Percentiles rank a stretch among this genome's conserved stretches.
Conservation (phyloP, 2,113 vertebrate species). For the Craseonycteris thonglongyai region DNA sequence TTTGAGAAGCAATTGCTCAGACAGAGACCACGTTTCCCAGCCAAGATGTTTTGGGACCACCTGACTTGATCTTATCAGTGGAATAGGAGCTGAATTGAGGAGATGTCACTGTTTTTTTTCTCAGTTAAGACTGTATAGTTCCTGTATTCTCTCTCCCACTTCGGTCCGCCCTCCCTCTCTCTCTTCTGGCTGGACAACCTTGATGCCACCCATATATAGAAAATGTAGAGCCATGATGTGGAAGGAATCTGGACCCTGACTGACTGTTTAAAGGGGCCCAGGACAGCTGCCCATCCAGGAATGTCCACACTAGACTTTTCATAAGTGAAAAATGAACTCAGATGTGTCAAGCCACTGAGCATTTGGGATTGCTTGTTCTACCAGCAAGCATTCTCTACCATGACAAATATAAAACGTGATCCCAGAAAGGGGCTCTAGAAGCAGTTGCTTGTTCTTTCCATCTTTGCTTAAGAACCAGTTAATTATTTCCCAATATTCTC, state of each 20-base stretch:
- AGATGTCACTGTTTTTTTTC: not conserved
- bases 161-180: not conserved
- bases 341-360: not conserved
- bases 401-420: not conserved
- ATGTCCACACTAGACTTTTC: not conserved
- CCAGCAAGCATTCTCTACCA: not conserved
- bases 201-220: not conserved
- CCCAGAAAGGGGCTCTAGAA: not conserved
- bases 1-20: not conserved
- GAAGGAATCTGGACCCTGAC: not conserved
- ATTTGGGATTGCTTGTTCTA: not conserved
- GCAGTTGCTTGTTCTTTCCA: not conserved
- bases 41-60: not conserved
- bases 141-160: not conserved
- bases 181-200: not conserved
- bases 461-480: constrained; percentile 10
- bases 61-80: not conserved
- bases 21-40: not conserved
- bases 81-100: not conserved
- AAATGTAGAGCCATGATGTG: not conserved
- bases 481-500: constrained; percentile 26
- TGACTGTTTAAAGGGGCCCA: not conserved
- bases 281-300: not conserved
- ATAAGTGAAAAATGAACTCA: not conserved
- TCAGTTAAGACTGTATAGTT: not conserved